Conservation (phyloP, 2,888 invertebrate species). For the Sympetrum striolatum region DNA sequence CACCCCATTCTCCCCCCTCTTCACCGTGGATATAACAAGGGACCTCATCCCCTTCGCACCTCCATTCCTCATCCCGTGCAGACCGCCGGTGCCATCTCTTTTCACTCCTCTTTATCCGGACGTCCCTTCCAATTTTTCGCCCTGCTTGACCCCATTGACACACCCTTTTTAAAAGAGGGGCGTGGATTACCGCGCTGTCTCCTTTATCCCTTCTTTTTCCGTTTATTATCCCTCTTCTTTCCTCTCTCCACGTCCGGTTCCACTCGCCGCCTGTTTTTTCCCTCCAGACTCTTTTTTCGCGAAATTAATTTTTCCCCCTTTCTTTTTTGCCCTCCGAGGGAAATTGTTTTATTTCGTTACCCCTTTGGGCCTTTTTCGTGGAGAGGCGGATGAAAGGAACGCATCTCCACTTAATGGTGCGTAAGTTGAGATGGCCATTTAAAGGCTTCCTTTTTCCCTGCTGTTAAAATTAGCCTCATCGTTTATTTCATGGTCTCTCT, state of each 20-base stretch:
- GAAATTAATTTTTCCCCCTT: neutral
- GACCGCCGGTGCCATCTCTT: neutral
- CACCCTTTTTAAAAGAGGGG: slow-evolving; percentile 21
- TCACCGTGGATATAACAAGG: neutral
- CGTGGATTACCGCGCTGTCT: slow-evolving; percentile 9
- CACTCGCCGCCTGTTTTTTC: neutral
- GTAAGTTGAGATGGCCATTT: neutral
- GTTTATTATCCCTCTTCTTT: slow-evolving; percentile 2
- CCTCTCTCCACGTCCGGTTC: neutral
- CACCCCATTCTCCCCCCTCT: neutral
- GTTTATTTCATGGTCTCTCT: neutral
- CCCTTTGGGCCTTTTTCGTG: neutral
- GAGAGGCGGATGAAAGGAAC: neutral
- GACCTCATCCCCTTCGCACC: neutral
- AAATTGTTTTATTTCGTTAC: neutral
- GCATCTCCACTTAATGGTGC: neutral
- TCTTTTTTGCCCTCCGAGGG: neutral
- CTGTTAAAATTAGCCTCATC: neutral
- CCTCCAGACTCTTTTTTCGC: neutral
- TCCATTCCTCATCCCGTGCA: neutral
- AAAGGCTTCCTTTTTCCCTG: neutral
- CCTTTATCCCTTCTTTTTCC: neutral
- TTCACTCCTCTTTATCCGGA: neutral
- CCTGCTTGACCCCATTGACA: neutral
- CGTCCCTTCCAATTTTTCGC: slow-evolving; percentile 32